Percentiles rank a stretch among this genome's conserved stretches.
phyloP scores from a whole-genome alignment of 2,113 vertebrate genomes.

The Rhea pennata region DNA sequence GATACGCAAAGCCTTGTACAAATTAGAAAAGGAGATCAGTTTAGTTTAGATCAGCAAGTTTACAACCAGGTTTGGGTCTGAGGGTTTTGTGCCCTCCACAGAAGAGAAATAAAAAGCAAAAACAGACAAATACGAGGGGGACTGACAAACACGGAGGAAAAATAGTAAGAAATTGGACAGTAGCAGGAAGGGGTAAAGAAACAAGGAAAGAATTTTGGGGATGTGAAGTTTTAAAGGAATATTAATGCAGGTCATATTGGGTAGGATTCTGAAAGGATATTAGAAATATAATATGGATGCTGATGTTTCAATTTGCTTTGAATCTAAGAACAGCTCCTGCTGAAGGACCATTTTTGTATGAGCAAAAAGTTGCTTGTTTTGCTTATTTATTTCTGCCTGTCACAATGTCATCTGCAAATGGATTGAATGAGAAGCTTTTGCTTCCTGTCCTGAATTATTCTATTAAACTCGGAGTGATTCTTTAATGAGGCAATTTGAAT shows the following conservation, averaged over 20 bases:
- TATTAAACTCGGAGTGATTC: background rate
- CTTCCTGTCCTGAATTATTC: background rate
- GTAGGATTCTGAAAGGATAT: background rate
- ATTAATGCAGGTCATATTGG: background rate
- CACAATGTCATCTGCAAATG: background rate
- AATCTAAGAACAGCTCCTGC: background rate
- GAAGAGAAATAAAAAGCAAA: background rate
- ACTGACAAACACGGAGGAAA: background rate
- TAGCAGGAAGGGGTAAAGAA: background rate
- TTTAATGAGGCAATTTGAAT: background rate
- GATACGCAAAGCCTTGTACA: background rate
- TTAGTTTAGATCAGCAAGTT: background rate
- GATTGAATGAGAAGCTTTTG: background rate
- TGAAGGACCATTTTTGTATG: background rate
- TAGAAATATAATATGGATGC: background rate
- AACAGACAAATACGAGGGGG: fast-evolving
- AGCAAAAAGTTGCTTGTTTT: background rate
- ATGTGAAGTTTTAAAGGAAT: background rate
- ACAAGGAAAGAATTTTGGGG: background rate
- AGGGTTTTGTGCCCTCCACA: background rate
- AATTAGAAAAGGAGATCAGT: background rate
- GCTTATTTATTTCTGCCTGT: background rate
- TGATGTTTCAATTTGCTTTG: background rate
- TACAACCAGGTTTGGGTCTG: background rate
- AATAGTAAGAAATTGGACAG: background rate